Conservation (phyloP, 1,140 invertebrate genomes). For the Zaprionus inermis region DNA sequence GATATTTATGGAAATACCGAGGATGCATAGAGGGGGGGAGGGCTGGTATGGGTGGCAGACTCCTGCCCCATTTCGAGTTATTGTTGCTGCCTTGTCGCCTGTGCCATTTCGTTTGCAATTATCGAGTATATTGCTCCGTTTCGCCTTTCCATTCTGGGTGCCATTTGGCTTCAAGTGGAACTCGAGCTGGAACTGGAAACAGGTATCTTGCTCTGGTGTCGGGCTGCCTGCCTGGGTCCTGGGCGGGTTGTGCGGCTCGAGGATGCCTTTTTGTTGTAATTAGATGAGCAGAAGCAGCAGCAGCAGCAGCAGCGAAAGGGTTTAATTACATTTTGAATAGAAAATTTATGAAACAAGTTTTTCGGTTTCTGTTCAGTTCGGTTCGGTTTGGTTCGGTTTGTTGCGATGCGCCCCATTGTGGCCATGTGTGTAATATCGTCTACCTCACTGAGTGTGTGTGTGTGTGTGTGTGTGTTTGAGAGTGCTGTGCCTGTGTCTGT, state of each 20-base stretch:
- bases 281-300: conserved; percentile 73
- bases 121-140: conserved; percentile 69
- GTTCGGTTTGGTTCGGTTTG: conserved; percentile 18
- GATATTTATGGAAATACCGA: conserved; percentile 75
- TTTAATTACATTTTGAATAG: conserved; percentile 83
- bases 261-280: conserved; percentile 73
- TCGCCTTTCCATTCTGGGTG: background rate
- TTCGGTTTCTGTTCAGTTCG: conserved; percentile 54
- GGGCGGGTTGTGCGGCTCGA: conserved; percentile 20
- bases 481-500: no score
- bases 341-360: conserved; percentile 82
- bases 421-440: conserved; percentile 63
- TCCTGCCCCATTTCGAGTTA: conserved; percentile 19
- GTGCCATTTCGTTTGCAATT: conserved; percentile 75
- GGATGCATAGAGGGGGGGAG: background rate
- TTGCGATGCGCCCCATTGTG: conserved; percentile 49
- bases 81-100: conserved; percentile 23
- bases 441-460: background rate
- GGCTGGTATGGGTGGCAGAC: background rate
- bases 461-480: background rate
- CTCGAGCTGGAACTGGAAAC: conserved; percentile 25
- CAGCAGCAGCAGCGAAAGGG: conserved; percentile 60
- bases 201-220: conserved; percentile 5
- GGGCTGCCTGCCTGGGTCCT: background rate
- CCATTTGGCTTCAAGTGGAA: conserved; percentile 22